These are phyloP conservation scores for Ceriagrion tenellum DNA, from an alignment of 2,888 invertebrate species.

Conservation along the genomic window DNA sequence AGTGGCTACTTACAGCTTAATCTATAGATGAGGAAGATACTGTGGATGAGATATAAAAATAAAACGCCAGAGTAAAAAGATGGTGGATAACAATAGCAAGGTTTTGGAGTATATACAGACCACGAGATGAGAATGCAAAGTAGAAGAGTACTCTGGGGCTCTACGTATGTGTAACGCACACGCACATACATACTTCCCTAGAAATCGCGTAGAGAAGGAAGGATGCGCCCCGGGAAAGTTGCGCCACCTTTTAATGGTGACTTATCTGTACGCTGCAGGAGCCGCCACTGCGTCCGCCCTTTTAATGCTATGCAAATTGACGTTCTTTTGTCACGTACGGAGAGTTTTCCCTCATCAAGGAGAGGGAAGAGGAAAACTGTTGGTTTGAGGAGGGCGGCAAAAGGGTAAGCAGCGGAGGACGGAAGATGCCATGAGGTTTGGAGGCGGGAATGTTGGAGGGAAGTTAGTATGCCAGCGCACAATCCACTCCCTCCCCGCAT, in stretches of 20 bases:
- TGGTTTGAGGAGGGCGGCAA: background rate
- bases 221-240: background rate
- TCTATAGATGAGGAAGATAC: no score
- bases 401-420: background rate
- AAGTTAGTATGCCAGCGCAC: background rate
- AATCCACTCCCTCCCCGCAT: background rate
- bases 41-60: no score
- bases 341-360: conserved; percentile 10
- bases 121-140: no score
- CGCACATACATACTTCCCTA: no score
- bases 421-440: background rate
- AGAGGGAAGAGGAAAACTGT: background rate
- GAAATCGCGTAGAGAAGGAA: no score
- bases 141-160: no score
- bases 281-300: background rate
- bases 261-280: background rate
- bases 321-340: conserved; percentile 16
- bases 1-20: no score
- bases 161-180: no score
- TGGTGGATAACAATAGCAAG: no score
- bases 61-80: no score
- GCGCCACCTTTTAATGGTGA: background rate
- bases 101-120: no score
- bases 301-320: conserved; percentile 28
- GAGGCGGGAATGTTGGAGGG: background rate